Percentiles rank a stretch among this genome's conserved stretches.
Evolutionary conservation across 2,113 vertebrate species (phyloP).

Genomic region (Suricata suricatta): DNA sequence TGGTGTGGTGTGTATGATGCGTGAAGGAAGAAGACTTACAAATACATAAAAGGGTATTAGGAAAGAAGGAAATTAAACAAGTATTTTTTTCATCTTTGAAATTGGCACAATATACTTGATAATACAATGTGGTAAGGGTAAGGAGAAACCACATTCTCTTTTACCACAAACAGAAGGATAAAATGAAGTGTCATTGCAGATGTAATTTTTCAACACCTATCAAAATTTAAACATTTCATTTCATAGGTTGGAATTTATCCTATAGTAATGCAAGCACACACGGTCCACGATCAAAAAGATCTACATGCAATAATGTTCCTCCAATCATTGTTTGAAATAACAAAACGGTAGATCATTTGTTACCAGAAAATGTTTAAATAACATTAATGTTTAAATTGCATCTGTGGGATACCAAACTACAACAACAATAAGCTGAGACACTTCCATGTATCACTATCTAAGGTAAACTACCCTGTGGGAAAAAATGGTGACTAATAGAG

Average conservation of each 20-base stretch:
- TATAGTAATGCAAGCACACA: neutral
- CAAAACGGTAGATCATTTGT: neutral
- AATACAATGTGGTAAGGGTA: neutral
- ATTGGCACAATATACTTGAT: neutral
- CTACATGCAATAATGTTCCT: neutral
- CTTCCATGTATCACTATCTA: neutral
- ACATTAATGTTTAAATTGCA: neutral
- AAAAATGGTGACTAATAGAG: neutral
- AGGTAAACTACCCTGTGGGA: neutral
- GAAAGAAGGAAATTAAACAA: neutral
- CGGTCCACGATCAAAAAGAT: neutral
- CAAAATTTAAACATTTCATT: slow-evolving; percentile 40
- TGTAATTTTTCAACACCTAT: neutral
- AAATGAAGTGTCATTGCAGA: neutral
- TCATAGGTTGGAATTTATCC: neutral
- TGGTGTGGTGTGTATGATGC: neutral
- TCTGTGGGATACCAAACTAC: neutral
- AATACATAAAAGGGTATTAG: neutral
- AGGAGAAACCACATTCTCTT: neutral
- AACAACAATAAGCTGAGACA: neutral
- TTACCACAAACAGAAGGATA: neutral
- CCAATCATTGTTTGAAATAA: neutral
- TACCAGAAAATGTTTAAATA: neutral
- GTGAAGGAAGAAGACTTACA: neutral
- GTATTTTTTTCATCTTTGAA: neutral